Evolutionary conservation across 1,140 invertebrate genomes (phyloP).

Genomic region (Drosophila biarmipes): DNA sequence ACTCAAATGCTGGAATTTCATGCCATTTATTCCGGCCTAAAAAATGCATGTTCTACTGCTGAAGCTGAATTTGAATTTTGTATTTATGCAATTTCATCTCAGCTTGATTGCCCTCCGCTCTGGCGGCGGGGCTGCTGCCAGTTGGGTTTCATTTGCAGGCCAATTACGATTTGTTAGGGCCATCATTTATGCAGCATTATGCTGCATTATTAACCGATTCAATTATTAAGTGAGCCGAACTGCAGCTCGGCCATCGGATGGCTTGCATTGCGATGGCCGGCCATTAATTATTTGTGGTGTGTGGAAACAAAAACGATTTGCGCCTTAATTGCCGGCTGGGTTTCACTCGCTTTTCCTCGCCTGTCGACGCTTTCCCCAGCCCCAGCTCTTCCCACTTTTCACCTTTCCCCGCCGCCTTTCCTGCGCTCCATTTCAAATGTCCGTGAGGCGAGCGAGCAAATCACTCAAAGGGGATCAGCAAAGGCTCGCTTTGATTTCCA

Average conservation of each 20-base stretch:
- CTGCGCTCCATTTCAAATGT: constrained; percentile 48
- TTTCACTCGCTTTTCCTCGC: constrained; percentile 34
- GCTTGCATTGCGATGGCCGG: constrained; percentile 2
- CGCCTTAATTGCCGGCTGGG: constrained; percentile 46
- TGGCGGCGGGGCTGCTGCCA: no score
- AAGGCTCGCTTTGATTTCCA: constrained; percentile 54
- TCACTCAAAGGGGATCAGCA: constrained; percentile 64
- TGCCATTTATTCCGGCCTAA: neutral
- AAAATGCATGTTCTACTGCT: neutral
- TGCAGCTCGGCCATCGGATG: constrained; percentile 11
- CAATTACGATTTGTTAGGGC: constrained; percentile 38
- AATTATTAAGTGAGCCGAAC: constrained; percentile 44
- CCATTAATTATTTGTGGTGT: constrained; percentile 49
- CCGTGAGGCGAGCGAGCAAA: constrained; percentile 54
- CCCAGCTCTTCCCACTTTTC: neutral
- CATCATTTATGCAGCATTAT: constrained; percentile 57
- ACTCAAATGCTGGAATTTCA: neutral
- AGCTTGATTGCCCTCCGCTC: neutral
- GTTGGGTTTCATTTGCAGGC: constrained; percentile 14
- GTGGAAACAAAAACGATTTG: constrained; percentile 45
- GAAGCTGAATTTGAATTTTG: constrained; percentile 16
- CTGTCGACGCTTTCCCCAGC: constrained; percentile 11
- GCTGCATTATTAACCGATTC: constrained; percentile 58
- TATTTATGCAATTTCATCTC: constrained; percentile 21
- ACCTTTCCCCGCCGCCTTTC: neutral